These are phyloP conservation scores for Cantharis lateralis DNA, from an alignment of 2,888 invertebrate genomes.

Conservation along the genomic window DNA sequence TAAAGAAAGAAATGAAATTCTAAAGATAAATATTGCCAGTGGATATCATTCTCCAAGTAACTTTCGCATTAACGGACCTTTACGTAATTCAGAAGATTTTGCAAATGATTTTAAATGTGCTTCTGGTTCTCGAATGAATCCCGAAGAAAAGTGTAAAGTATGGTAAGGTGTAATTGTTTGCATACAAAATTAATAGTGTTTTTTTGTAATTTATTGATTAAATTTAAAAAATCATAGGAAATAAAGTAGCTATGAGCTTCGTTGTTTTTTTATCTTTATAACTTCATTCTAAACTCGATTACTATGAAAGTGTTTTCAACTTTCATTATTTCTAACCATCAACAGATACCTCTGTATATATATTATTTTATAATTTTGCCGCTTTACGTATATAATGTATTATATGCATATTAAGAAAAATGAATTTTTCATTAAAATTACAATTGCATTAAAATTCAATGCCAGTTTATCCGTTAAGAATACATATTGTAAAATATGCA, in stretches of 20 bases:
- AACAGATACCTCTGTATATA: too few species aligned
- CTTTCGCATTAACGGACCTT: slow-evolving; percentile 65
- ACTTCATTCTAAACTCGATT: not conserved
- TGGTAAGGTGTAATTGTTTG: slow-evolving; percentile 56
- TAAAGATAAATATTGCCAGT: slow-evolving; percentile 79
- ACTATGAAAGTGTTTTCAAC: not conserved
- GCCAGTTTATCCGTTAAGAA: not conserved
- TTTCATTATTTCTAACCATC: not conserved
- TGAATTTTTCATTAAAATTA: too few species aligned
- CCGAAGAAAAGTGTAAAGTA: slow-evolving; percentile 63
- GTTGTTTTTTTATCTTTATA: not conserved
- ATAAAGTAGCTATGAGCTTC: not conserved
- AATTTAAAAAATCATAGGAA: not conserved
- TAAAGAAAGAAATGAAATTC: slow-evolving; percentile 67
- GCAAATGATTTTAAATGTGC: slow-evolving; percentile 67
- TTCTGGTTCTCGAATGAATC: slow-evolving; percentile 65
- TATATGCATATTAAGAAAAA: too few species aligned
- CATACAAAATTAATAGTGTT: not conserved
- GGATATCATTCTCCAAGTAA: slow-evolving; percentile 73
- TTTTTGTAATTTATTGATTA: not conserved
- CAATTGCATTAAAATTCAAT: not conserved
- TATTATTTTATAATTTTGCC: too few species aligned
- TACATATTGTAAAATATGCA: not conserved
- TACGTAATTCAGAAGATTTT: slow-evolving; percentile 66
- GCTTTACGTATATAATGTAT: too few species aligned